Evolutionary conservation across 2,113 vertebrate species (phyloP), one percentile per base, ranked within the genome.

Genomic region (Aphelocoma coerulescens): DNA sequence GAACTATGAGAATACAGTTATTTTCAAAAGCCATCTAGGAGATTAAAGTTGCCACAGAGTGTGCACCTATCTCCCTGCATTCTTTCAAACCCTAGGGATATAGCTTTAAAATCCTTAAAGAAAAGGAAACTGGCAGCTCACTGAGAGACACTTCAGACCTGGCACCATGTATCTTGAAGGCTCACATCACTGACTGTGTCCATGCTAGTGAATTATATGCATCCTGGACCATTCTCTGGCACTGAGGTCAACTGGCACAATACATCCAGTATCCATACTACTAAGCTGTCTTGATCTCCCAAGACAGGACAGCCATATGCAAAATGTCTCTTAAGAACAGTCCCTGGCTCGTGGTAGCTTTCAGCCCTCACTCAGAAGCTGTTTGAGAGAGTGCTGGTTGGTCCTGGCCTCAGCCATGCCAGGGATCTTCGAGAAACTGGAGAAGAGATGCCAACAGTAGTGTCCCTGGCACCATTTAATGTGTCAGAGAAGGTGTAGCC

Each of bases 101-200:
- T 41, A 76, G 49, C 81, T 89, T 88, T 89, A 97, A 94, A 95
- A 93, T 65, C 49, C 54, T 83, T 91, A 76, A 95, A 85, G 81
- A 72, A 85, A 65, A 94, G 62, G 41, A 49, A 75, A 52, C 39
- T 78, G 72, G 71, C 81, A 96, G 69, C 77, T 95, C 62, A 16
- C 7, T 69, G 84, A 58, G 48, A 78, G 54, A 10, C n/a, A 52
- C 48, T 41, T 75, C 57, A 12, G 58, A 67, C 39, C 68, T 68
- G 73, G 80, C 77, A 89, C 68, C 80, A 27, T 16, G 23, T 76
- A 44, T 77, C 76, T 72, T 52, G 69, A 89, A 71, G 57, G n/a
- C 33, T 91, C 18, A 21, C n/a, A 30, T 61, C 74, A 41, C 59
- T 84, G 77, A 21, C 66, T 75, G 37, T 72, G 57, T 72, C 74